Conservation (phyloP, 1,140 invertebrate genomes). For the Cydia splendana region DNA sequence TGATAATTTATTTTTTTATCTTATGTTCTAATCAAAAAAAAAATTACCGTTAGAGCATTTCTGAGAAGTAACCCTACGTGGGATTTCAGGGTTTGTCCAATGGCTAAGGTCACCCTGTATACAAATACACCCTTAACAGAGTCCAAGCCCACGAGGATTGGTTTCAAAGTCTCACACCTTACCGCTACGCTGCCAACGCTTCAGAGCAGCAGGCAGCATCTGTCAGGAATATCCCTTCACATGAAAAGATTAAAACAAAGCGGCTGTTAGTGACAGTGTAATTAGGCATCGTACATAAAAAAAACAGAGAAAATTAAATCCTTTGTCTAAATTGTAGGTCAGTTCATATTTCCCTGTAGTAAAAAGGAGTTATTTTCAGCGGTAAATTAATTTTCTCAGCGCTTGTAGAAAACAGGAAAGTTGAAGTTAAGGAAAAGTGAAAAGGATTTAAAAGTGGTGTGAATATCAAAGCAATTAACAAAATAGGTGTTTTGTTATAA, state of each 20-base stretch:
- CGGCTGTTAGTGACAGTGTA: slow-evolving; percentile 42
- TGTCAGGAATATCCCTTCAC: neutral
- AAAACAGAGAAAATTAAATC: slow-evolving; percentile 42
- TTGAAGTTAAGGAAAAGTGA: neutral
- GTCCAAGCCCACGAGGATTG: no score
- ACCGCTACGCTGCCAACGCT: neutral
- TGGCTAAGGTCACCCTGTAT: no score
- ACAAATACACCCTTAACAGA: no score
- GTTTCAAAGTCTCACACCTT: neutral
- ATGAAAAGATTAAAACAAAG: slow-evolving; percentile 43
- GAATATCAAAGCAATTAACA: no score
- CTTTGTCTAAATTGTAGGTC: slow-evolving; percentile 39
- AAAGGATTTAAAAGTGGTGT: no score
- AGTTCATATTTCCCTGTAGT: slow-evolving; percentile 12
- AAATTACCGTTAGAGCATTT: no score
- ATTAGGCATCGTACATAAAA: slow-evolving; percentile 42
- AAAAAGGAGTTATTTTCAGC: neutral
- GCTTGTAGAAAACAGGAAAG: slow-evolving; percentile 6
- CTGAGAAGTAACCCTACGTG: no score
- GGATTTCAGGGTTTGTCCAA: no score
- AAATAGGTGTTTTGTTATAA: no score
- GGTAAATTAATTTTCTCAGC: neutral
- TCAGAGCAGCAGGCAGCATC: neutral
- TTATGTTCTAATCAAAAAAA: no score
- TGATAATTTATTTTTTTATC: no score